Evolutionary conservation across 1,140 invertebrate species (phyloP).

Genomic region (Eumaeus atala): DNA sequence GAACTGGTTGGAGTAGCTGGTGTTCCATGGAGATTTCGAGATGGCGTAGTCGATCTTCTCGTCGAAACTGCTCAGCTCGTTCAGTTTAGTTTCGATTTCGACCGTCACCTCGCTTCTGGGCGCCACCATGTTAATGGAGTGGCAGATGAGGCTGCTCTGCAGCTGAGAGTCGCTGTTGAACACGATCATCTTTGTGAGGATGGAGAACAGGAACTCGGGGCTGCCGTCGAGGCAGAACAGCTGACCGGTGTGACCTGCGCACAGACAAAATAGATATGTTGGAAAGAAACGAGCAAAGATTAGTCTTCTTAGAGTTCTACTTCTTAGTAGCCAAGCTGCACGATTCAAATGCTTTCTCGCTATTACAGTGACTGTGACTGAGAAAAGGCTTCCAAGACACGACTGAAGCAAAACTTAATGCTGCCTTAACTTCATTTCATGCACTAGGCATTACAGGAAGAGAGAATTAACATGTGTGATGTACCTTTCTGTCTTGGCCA

Average conservation of each 20-base stretch:
- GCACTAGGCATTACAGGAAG: too few relatives aligned
- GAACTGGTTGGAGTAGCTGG: slow-evolving; percentile 70
- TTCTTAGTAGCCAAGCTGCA: too few relatives aligned
- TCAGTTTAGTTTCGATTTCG: slow-evolving; percentile 69
- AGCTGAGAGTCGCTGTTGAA: slow-evolving; percentile 65
- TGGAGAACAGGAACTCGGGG: slow-evolving; percentile 73
- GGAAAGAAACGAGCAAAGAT: background rate
- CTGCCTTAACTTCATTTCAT: too few relatives aligned
- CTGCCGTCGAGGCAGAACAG: slow-evolving; percentile 77
- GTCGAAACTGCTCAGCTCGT: slow-evolving; percentile 73
- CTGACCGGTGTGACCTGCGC: slow-evolving; percentile 68
- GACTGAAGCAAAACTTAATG: too few relatives aligned
- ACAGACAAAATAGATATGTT: slow-evolving; percentile 1
- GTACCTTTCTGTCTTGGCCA: too few relatives aligned
- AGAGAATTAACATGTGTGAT: too few relatives aligned
- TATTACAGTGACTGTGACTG: too few relatives aligned
- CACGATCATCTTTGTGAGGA: slow-evolving; percentile 57
- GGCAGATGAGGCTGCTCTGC: slow-evolving; percentile 74
- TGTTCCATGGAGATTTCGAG: slow-evolving; percentile 43
- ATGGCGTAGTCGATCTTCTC: slow-evolving; percentile 61
- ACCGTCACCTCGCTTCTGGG: slow-evolving; percentile 70
- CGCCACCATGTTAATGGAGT: slow-evolving; percentile 70
- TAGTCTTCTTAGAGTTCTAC: too few relatives aligned
- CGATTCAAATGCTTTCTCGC: too few relatives aligned
- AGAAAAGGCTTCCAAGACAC: too few relatives aligned